Evolutionary conservation across 2,797 vertebrate species (phyloP).

Genomic region (Bucorvus abyssinicus): DNA sequence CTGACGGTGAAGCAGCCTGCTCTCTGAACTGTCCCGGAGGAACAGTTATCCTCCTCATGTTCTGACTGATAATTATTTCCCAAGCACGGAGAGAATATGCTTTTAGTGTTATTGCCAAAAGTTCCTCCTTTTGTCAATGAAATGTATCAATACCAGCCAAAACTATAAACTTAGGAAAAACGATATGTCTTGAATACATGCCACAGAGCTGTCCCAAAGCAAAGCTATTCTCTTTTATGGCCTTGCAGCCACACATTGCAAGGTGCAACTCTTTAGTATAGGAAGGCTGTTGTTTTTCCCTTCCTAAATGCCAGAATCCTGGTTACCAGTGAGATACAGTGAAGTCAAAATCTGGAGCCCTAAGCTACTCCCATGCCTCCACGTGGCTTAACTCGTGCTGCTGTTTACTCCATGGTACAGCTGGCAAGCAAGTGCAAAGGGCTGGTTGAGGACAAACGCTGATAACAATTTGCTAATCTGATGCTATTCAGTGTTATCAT

Average conservation of each 20-base stretch:
- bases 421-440: not conserved
- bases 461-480: not conserved
- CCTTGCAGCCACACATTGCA: not conserved
- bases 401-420: not conserved
- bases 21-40: not conserved
- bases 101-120: not conserved
- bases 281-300: not conserved
- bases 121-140: not conserved
- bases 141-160: not conserved
- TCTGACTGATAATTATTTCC: not conserved
- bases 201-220: not conserved
- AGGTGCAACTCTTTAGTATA: not conserved
- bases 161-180: not conserved
- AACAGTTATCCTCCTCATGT: not conserved
- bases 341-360: not conserved
- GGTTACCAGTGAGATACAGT: not conserved
- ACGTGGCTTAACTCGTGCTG: not conserved
- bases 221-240: not conserved
- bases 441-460: not conserved
- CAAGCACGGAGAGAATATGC: not conserved
- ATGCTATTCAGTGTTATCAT: not conserved
- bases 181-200: not conserved
- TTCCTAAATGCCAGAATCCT: not conserved
- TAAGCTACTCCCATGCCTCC: not conserved
- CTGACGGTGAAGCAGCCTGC: rapidly evolving